Conservation (phyloP, 2,113 vertebrate genomes). For the Alethe castanea region DNA sequence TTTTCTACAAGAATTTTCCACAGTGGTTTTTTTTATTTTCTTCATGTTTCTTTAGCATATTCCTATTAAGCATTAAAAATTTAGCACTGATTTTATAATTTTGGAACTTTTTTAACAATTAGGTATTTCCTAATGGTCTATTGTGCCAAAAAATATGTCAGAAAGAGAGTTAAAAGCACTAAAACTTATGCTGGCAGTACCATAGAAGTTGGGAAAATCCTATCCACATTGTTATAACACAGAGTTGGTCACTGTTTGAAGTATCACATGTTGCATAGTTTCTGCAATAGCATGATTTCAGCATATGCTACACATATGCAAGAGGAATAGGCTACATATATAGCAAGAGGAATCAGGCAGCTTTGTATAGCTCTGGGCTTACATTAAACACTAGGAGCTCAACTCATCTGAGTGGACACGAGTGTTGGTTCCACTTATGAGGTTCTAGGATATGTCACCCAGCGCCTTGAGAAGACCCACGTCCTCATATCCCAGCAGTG, state of each 20-base stretch:
- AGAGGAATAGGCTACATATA: too few species aligned
- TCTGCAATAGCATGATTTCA: not conserved
- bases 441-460: not conserved
- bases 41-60: not conserved
- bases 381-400: not conserved
- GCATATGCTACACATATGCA: too few species aligned
- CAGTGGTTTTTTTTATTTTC: not conserved
- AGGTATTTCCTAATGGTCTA: not conserved
- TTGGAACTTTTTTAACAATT: not conserved
- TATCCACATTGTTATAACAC: not conserved
- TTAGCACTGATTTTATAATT: not conserved
- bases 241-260: not conserved
- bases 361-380: not conserved
- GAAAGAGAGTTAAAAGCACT: not conserved
- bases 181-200: not conserved
- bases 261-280: not conserved
- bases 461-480: not conserved
- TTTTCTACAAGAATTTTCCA: not conserved
- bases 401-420: rapidly evolving
- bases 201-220: not conserved
- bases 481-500: not conserved
- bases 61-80: not conserved
- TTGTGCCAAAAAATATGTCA: not conserved
- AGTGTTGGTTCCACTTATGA: not conserved
- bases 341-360: not conserved